Evolutionary conservation across 2,797 vertebrate genomes (phyloP), one percentile per base, ranked within the genome.

Genomic region (Lophotriccus pileatus): DNA sequence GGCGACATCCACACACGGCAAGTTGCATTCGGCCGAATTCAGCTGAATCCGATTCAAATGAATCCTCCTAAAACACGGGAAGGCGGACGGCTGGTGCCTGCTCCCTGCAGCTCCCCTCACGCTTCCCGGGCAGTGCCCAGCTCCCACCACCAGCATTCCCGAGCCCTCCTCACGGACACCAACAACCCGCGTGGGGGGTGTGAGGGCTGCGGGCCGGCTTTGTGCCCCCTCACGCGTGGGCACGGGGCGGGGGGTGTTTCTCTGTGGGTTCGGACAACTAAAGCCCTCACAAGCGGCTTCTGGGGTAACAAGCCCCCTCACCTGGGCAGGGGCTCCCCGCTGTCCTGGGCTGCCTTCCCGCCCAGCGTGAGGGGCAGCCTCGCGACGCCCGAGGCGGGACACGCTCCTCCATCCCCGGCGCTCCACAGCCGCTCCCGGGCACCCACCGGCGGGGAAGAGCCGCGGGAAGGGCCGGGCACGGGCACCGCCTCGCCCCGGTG

Each of bases 1-100:
- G n/a, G n/a, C 52, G 8, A 10, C 79, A 52, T 1, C 49, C 58
- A 0, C 50, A 0, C 11, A 1, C 10, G 0, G 6, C 18, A 2
- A 36, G 5, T 0, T 0, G 7, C 12, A 3, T 8, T 6, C 60
- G 13, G 50, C 34, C 46, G 18, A 66, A 66, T 23, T 14, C n/a
- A 10, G 15, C 14, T 22, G n/a, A 14, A 34, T 10, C 55, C 55
- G 9, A 4, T 9, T 4, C 60, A 8, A 32, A 24, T 23, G 34
- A 59, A 75, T 11, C 9, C 46, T n/a, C 34, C 75, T 0, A 1
- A 5, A 3, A 0, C 19, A 0, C 1, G 15, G 13, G 3, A 9
- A 6, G 30, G 10, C 1, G 27, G 24, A 4, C 0, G 50, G 6
- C 25, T 2, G 73, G 36, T 7, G 16, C 79, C 79, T 0, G 5